Evolutionary conservation across 2,797 vertebrate species (phyloP).

Genomic region (Chrysolophus pictus): DNA sequence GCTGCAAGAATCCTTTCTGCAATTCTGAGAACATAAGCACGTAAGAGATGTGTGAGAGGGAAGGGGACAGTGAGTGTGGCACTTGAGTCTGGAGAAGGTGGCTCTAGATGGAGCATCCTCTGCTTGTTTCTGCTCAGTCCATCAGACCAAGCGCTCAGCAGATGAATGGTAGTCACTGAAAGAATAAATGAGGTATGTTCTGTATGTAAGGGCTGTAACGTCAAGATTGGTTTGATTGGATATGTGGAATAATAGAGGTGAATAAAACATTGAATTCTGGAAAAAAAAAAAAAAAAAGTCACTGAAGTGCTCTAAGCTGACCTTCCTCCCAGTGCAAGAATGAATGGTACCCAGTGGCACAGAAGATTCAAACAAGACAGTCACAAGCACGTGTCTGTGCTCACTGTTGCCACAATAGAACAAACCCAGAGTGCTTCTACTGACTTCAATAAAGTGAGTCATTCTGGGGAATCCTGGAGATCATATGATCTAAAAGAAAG

Average conservation of each 20-base stretch:
- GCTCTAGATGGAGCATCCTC: neutral
- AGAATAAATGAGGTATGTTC: neutral
- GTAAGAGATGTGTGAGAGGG: neutral
- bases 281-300: neutral
- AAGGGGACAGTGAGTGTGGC: neutral
- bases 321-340: neutral
- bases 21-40: neutral
- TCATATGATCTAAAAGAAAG: neutral
- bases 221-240: neutral
- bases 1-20: neutral
- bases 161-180: neutral
- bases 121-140: neutral
- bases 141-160: neutral
- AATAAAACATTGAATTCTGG: neutral
- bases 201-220: neutral
- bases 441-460: neutral
- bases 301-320: neutral
- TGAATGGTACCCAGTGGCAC: neutral
- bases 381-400: accelerated
- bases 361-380: neutral
- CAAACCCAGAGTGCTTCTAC: neutral
- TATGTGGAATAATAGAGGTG: neutral
- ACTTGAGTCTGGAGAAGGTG: neutral
- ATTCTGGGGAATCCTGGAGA: neutral
- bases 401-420: accelerated